Evolutionary conservation across 1,140 invertebrate species (phyloP).

Genomic region (Euwallacea fornicatus): DNA sequence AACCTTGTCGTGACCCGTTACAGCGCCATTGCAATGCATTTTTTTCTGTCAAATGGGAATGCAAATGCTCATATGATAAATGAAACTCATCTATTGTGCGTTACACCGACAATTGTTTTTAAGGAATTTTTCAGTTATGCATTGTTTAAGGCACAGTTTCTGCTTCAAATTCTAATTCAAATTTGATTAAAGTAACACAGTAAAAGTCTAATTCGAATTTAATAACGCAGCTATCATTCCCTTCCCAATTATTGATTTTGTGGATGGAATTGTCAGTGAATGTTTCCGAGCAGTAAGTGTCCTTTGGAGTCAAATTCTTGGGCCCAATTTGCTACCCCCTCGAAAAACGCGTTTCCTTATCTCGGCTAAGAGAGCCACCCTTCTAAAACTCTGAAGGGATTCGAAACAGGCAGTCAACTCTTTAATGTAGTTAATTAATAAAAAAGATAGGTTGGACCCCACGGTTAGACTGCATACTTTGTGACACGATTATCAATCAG

Average conservation of each 20-base stretch:
- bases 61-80: constrained; percentile 18
- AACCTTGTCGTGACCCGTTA: constrained; percentile 23
- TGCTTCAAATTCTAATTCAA: too few species aligned
- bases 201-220: too few species aligned
- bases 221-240: not conserved
- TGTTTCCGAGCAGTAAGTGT: not conserved
- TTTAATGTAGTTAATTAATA: constrained; percentile 40
- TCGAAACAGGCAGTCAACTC: constrained; percentile 32
- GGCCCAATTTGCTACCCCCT: not conserved
- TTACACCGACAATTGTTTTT: not conserved
- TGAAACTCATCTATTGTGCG: constrained; percentile 6
- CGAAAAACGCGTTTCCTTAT: not conserved
- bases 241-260: not conserved
- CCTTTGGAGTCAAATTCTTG: not conserved
- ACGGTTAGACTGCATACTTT: constrained; percentile 32
- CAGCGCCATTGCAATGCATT: constrained; percentile 12
- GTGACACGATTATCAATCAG: constrained; percentile 38
- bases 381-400: constrained; percentile 7
- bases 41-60: constrained; percentile 17
- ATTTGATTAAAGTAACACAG: too few species aligned
- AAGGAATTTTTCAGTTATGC: constrained; percentile 8
- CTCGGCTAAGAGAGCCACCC: not conserved
- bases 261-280: not conserved
- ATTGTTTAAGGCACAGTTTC: not conserved
- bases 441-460: constrained; percentile 38